Base-by-base conservation (phyloP, 2,888 invertebrate genomes). In the Lobophora halterata region DNA sequence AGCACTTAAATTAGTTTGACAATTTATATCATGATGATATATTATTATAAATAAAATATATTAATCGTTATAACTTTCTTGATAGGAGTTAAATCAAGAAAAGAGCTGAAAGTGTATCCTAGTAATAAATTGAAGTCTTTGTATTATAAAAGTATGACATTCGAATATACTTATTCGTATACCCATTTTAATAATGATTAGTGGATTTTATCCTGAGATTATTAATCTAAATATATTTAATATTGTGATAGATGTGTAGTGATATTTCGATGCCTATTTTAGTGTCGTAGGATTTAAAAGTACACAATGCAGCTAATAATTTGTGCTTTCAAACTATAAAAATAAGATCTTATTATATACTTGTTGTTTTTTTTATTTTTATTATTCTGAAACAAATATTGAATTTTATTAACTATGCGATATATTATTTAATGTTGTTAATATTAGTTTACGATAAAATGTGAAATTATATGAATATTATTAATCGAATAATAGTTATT, bases 101-200 rank as follows among this genome's bases (percentile, higher is more conserved):
- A 51, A 24, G 64, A 65, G 79, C 72, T 67, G 32, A 63, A 71
- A 68, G 82, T 83, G 83, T 85, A 83, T 79, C 54, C 43, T 78
- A 83, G 83, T 83, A 83, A 83, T 83, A 85, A 43, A 82, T 58
- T 29, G 49, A 44, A 62, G 55, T 44, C 37, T 68, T 61, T 79
- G 74, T 80, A 79, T 66, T 55, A 66, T 72, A 70, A 44, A 58
- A n/a, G n/a, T n/a, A n/a, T n/a, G n/a, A 50, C 26, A 38, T 49
- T n/a, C n/a, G n/a, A 51, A 54, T 52, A 55, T 55, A 55, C 52
- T 49, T 46, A 29, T 41, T 39, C 28, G 16, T 40, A 46, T 52
- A 33, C 42, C 13, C 11, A 28, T 41, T 49, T 51, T 49, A 44
- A 56, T 58, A 55, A 2, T 53, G 54, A 28, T 47, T 62, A 61